Percentiles rank a stretch among this genome's conserved stretches.
These are phyloP conservation scores for Philotrypesis tridentata DNA, from an alignment of 1,140 invertebrate genomes.

Conservation along the genomic window DNA sequence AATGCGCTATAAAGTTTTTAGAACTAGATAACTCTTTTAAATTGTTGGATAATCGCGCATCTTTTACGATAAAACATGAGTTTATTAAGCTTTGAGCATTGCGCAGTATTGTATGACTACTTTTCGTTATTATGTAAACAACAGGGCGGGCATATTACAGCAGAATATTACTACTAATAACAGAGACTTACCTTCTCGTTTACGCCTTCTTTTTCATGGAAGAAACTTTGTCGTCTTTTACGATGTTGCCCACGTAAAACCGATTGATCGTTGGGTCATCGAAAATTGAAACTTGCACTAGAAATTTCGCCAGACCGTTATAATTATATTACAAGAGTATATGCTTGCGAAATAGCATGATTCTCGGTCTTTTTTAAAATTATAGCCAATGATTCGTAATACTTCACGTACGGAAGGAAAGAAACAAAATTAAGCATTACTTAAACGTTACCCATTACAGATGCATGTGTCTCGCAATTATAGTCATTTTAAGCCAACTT, in stretches of 20 bases:
- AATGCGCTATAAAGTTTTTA: background rate
- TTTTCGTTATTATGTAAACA: too few species aligned
- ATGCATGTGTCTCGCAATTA: background rate
- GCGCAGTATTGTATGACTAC: too few species aligned
- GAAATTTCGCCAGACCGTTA: background rate
- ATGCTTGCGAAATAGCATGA: background rate
- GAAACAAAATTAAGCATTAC: constrained; percentile 14
- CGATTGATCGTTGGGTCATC: background rate
- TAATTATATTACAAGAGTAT: background rate
- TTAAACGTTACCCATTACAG: background rate
- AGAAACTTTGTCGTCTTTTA: background rate
- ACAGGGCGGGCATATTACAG: too few species aligned
- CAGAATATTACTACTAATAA: background rate
- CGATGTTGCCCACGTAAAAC: background rate
- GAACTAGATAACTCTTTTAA: too few species aligned
- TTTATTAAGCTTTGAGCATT: too few species aligned
- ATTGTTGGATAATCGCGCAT: too few species aligned
- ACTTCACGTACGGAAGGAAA: background rate
- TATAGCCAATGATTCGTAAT: background rate
- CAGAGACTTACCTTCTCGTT: background rate
- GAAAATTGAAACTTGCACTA: background rate
- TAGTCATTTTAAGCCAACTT: background rate
- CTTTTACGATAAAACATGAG: too few species aligned
- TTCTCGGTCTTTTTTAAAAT: background rate
- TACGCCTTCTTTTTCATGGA: background rate